These are phyloP conservation scores for Lepidocyrtoides sp. DNA, from an alignment of 2,888 invertebrate genomes.

Conservation along the genomic window DNA sequence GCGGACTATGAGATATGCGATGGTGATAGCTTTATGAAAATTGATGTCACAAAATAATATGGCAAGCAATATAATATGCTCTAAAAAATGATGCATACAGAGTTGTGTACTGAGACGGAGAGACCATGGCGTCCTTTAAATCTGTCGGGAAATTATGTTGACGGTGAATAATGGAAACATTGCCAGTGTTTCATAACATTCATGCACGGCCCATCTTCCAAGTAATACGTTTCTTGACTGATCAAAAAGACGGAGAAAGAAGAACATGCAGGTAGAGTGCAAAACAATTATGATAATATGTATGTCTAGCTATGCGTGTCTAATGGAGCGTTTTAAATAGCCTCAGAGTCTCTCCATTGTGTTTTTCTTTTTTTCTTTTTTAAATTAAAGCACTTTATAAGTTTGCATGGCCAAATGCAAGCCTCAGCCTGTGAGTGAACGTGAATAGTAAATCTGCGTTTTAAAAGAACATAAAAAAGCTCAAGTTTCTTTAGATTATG, in stretches of 20 bases:
- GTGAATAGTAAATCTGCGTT: not conserved
- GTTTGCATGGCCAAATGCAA: not conserved
- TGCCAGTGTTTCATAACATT: not conserved
- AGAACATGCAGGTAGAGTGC: not conserved
- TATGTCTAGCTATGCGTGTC: slow-evolving; percentile 3
- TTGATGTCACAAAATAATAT: slow-evolving; percentile 43
- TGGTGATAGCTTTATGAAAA: slow-evolving; percentile 54
- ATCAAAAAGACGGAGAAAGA: not conserved
- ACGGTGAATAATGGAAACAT: not conserved
- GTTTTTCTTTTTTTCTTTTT: not conserved
- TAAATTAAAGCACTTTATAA: not conserved
- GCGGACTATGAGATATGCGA: not conserved
- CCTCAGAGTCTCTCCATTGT: not conserved
- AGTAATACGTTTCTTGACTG: not conserved
- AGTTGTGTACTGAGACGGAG: not conserved
- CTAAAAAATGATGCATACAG: not conserved
- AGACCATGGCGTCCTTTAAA: not conserved
- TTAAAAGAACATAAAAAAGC: not conserved
- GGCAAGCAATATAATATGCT: not conserved
- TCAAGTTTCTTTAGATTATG: too few species aligned
- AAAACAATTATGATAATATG: too few species aligned
- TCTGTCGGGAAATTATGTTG: slow-evolving; percentile 22
- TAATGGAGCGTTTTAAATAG: slow-evolving; percentile 6
- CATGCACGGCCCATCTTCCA: not conserved
- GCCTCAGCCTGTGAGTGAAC: not conserved